Conservation (phyloP, 2,888 invertebrate genomes). For the Folsomia candida region DNA sequence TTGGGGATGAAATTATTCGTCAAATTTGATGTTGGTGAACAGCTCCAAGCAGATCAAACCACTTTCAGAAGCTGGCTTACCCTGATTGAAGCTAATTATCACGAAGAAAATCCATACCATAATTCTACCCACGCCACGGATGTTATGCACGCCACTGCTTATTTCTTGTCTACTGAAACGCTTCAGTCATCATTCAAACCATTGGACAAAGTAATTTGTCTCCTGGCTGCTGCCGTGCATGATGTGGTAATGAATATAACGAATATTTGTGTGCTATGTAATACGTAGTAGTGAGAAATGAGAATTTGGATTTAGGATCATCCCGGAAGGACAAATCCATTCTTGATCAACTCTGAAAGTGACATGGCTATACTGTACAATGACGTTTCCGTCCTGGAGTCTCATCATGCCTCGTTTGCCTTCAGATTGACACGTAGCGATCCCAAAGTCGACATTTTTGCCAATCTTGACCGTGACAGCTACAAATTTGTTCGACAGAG, state of each 20-base stretch:
- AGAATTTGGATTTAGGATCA: too few species aligned
- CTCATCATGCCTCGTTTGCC: slow-evolving; percentile 16
- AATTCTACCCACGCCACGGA: slow-evolving; percentile 29
- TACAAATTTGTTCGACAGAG: slow-evolving; percentile 7
- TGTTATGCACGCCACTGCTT: slow-evolving; percentile 24
- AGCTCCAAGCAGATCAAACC: slow-evolving; percentile 9
- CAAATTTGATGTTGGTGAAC: slow-evolving; percentile 2
- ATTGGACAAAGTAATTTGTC: slow-evolving; percentile 4
- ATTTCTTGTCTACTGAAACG: slow-evolving; percentile 3
- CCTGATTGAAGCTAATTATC: slow-evolving; percentile 23
- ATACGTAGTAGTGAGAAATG: too few species aligned
- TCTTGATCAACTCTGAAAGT: not conserved
- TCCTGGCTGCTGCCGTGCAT: slow-evolving; percentile 20
- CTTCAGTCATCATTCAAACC: slow-evolving; percentile 11
- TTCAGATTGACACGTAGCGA: slow-evolving; percentile 11
- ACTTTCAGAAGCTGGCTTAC: slow-evolving; percentile 18
- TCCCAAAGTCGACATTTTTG: slow-evolving; percentile 19
- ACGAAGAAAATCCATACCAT: slow-evolving; percentile 23
- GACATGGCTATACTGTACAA: slow-evolving; percentile 22
- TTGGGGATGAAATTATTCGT: slow-evolving; percentile 21
- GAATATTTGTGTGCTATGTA: too few species aligned
- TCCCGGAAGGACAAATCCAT: slow-evolving; percentile 23
- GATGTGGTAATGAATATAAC: too few species aligned
- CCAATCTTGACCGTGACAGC: not conserved
- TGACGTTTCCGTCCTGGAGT: slow-evolving; percentile 19